A percentile compares a stretch with the other conserved stretches of the same genome.
These are phyloP conservation scores for Notospermus geniculatus DNA, from an alignment of 1,140 invertebrate species.

Conservation along the genomic window DNA sequence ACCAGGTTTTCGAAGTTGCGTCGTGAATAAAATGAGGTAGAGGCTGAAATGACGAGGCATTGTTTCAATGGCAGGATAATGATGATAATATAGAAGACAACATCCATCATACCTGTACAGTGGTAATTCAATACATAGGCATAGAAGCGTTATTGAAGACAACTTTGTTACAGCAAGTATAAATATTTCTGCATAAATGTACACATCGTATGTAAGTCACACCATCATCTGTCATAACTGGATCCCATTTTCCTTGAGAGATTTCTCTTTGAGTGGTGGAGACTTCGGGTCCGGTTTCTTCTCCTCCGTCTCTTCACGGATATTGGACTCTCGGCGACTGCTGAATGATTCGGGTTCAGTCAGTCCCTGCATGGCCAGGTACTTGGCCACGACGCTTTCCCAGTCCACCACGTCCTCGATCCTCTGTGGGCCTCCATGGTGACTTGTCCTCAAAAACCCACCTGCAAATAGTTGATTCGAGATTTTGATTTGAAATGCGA, in stretches of 20 bases:
- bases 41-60: no score
- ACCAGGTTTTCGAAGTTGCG: no score
- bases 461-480: slow-evolving; percentile 56
- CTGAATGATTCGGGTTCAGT: slow-evolving; percentile 17
- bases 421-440: slow-evolving; percentile 69
- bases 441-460: slow-evolving; percentile 74
- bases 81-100: no score
- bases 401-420: slow-evolving; percentile 91
- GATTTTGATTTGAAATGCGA: no score
- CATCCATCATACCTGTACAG: no score
- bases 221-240: not conserved
- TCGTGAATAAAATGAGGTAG: no score
- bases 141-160: no score
- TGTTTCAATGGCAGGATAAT: no score
- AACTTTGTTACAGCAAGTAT: no score
- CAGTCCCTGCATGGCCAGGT: slow-evolving; percentile 71
- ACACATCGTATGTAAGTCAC: not conserved
- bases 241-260: slow-evolving; percentile 4
- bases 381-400: slow-evolving; percentile 84
- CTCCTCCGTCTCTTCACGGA: slow-evolving; percentile 12
- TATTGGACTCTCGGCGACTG: slow-evolving; percentile 8
- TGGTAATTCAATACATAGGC: no score
- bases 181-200: no score
- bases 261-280: slow-evolving; percentile 4
- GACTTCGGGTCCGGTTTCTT: not conserved